Conservation (phyloP, 2,113 vertebrate genomes). For the Propithecus coquereli region DNA sequence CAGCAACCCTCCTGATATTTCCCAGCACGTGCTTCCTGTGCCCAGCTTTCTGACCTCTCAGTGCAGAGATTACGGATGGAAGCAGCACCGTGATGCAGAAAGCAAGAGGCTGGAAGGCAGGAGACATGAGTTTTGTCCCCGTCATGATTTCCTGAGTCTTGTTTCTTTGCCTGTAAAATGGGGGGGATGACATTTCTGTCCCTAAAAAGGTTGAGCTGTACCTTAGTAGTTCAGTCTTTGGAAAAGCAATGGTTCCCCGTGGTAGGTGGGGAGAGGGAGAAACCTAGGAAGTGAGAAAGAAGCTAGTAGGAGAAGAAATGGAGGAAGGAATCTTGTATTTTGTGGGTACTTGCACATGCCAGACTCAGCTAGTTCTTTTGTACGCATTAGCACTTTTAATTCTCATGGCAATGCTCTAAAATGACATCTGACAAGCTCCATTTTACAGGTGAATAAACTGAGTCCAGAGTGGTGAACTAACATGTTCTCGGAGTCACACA, state of each 20-base stretch:
- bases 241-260: background rate
- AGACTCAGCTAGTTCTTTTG: background rate
- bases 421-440: background rate
- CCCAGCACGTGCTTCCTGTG: background rate
- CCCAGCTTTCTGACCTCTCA: background rate
- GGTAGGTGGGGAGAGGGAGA: background rate
- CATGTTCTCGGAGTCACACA: background rate
- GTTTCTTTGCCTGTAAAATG: background rate
- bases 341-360: background rate
- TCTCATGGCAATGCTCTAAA: background rate
- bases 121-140: background rate
- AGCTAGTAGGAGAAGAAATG: background rate
- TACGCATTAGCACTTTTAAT: background rate
- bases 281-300: background rate
- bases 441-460: background rate
- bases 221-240: background rate
- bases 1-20: rapidly evolving
- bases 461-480: background rate
- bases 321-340: background rate
- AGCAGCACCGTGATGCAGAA: background rate
- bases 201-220: background rate
- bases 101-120: background rate
- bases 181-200: background rate
- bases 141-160: background rate
- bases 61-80: rapidly evolving